Evolutionary conservation across 2,797 vertebrate species (phyloP), one percentile per base, ranked within the genome.

Genomic region (Siniperca obscura): DNA sequence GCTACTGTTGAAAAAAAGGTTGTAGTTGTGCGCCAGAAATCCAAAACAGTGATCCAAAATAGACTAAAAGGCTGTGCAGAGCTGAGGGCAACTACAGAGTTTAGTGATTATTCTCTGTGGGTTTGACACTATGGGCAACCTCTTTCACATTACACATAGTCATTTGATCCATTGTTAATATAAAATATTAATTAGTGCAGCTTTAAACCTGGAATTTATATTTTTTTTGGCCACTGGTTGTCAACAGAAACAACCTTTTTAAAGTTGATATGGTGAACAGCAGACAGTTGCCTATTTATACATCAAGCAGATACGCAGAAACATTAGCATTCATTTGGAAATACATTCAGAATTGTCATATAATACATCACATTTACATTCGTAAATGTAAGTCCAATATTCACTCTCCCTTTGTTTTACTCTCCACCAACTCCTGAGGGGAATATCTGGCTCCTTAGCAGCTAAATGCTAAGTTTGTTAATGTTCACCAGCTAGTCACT

Each of bases 171-270:
- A 48, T 38, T 25, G 42, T 12, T 42, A 19, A 25, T 59, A 9
- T 50, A 11, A 38, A 13, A 74, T 30, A 13, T 55, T 11, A 1
- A 42, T 64, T 44, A 8, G 8, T 34, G 50, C 67, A 34, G 16
- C 61, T 60, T 61, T 55, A 27, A 48, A 34, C 16, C 36, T 38
- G 12, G 2, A 22, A 27, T 10, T 71, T 5, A 62, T 36, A 7
- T 36, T 36, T 36, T 36, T 36, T 5, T 36, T 36, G n/a, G 8
- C 21, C 64, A 59, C 19, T 61, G 65, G n/a, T 36, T 4, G 42
- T 57, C 59, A 50, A 17, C 19, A 72, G 16, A 82, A 82, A 46
- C 7, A 14, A 53, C 27, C 40, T 66, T 52, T 52, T 25, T 19
- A 48, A 46, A 48, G 53, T 57, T 40, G 30, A 27, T 38, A 57